Evolutionary conservation across 1,140 invertebrate species (phyloP), one percentile per base, ranked within the genome.

Genomic region (Archegozetes longisetosus): DNA sequence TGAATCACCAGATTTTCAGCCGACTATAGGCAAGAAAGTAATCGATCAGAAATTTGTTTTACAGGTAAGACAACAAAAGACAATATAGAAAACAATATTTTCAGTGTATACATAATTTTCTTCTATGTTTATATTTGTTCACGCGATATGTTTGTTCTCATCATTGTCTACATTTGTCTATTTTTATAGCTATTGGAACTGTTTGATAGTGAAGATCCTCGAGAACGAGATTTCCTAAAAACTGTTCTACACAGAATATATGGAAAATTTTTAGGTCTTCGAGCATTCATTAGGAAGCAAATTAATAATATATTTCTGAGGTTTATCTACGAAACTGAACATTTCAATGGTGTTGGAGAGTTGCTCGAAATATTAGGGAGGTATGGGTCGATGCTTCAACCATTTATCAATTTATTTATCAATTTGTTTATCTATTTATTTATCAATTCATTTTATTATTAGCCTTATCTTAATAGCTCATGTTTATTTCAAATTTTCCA

Each of bases 21-120:
- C 92, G 59, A 84, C 84, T 62, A 86, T 93, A 72, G 95, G 91
- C 67, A 98, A 98, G 78, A 88, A 88, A 77, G 91, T 92, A 71
- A 96, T 99, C 73, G 94, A 98, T 79, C 93, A 98, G 78, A 95
- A 94, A 79, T 99, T 98, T 82, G 90, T 99, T 65, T 79, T 97
- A 75, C 66, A 67, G 40, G 66, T 67, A 62, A 14, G 54, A 27
- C 9, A 23, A 1, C n/a, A 55, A 22, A 25, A 26, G 3, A 13
- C n/a, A n/a, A 58, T 60, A 58, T 23, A 58, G n/a, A n/a, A n/a
- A n/a, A n/a, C n/a, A n/a, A n/a, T n/a, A n/a, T n/a, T n/a, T n/a
- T n/a, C n/a, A n/a, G n/a, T n/a, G n/a, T n/a, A 26, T 61, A 9
- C 40, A 59, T 17, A 12, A 26, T 58, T 48, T 59, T 28, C 17